phyloP scores from a whole-genome alignment of 2,797 vertebrate genomes.

The Rhinella marina region DNA sequence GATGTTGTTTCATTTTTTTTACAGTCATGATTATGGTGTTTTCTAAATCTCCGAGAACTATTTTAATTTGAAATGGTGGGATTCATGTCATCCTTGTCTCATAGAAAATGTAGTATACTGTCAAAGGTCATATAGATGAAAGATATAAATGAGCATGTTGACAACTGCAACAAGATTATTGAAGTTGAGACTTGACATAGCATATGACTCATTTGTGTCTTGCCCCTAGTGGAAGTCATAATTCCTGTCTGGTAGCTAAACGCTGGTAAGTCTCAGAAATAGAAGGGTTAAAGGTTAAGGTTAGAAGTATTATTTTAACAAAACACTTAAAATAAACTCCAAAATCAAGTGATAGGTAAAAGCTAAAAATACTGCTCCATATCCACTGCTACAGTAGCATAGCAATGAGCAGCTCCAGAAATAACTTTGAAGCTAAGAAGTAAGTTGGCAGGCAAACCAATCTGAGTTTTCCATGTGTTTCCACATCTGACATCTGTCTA shows the following conservation, averaged over 20 bases:
- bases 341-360: not conserved
- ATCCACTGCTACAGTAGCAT: not conserved
- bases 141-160: constrained; percentile 17
- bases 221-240: not conserved
- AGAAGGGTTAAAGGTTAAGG: not conserved
- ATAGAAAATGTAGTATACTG: not conserved
- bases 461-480: not conserved
- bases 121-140: constrained; percentile 18
- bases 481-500: not conserved
- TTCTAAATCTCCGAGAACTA: not conserved
- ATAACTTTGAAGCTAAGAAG: constrained; percentile 25
- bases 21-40: no score
- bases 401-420: constrained; percentile 12
- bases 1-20: not conserved
- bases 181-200: not conserved
- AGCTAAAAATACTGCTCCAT: not conserved
- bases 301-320: not conserved
- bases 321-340: constrained; percentile 6
- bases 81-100: not conserved
- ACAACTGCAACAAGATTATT: not conserved
- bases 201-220: not conserved
- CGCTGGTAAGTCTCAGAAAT: not conserved
- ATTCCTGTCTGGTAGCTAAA: not conserved
- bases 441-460: not conserved
- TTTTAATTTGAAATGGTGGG: not conserved